Evolutionary conservation across 1,140 invertebrate species (phyloP).

Genomic region (Plutomurus gul): DNA sequence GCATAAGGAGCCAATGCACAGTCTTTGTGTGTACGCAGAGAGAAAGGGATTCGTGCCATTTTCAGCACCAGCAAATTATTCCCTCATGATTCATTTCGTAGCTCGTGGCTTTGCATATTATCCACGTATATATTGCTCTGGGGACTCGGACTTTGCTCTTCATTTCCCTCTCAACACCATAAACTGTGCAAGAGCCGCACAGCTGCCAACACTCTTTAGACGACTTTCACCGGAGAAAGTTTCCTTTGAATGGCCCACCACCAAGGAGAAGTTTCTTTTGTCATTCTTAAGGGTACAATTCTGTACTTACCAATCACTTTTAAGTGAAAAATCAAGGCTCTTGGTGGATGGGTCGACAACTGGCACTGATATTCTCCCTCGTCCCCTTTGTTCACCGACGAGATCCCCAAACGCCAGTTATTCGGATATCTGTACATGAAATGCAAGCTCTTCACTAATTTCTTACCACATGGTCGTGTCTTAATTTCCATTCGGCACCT

Average conservation of each 20-base stretch:
- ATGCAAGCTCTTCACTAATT: slow-evolving; percentile 1
- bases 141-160: slow-evolving; percentile 27
- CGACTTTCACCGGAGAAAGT: neutral
- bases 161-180: slow-evolving; percentile 2
- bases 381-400: slow-evolving; percentile 55
- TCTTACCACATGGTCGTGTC: neutral
- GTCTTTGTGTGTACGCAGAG: neutral
- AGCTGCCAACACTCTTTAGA: too few species aligned
- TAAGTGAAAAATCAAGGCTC: slow-evolving; percentile 53
- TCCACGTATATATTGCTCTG: neutral
- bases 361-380: slow-evolving; percentile 61
- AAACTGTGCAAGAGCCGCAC: neutral
- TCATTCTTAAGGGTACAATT: neutral
- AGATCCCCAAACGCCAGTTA: slow-evolving; percentile 59
- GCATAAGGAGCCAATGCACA: neutral
- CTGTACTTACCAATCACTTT: slow-evolving; percentile 51
- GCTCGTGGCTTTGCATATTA: slow-evolving; percentile 32
- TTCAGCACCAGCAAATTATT: slow-evolving; percentile 31
- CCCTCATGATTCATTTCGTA: slow-evolving; percentile 28
- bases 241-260: neutral
- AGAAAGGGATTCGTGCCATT: slow-evolving; percentile 3
- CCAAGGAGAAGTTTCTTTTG: neutral
- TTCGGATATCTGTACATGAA: slow-evolving; percentile 58
- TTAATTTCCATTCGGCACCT: neutral
- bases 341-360: slow-evolving; percentile 59